Evolutionary conservation across 2,888 invertebrate genomes (phyloP).

Genomic region (Xestia xanthographa): DNA sequence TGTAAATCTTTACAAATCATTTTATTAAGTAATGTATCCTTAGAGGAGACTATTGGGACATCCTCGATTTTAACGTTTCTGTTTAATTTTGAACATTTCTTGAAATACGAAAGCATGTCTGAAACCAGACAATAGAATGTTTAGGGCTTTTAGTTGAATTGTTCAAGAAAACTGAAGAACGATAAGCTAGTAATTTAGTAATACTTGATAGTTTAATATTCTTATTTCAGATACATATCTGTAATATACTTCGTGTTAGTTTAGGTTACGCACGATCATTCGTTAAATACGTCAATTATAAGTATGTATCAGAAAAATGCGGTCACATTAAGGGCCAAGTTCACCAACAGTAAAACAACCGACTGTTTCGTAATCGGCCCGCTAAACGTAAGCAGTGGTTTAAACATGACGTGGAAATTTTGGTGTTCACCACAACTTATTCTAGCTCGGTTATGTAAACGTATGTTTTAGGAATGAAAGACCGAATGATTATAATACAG

Average conservation of each 20-base stretch:
- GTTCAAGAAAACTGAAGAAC: not conserved
- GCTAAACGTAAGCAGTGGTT: too few species aligned
- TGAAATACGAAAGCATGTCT: constrained; percentile 3
- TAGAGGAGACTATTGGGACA: not conserved
- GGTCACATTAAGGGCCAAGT: too few species aligned
- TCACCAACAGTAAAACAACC: too few species aligned
- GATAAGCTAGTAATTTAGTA: not conserved
- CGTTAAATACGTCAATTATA: not conserved
- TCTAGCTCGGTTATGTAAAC: too few species aligned
- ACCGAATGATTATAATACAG: too few species aligned
- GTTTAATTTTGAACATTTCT: not conserved
- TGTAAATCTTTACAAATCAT: not conserved
- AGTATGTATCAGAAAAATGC: too few species aligned
- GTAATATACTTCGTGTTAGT: not conserved
- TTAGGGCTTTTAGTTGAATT: not conserved
- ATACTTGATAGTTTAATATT: not conserved
- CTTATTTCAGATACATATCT: not conserved
- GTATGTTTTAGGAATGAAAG: too few species aligned
- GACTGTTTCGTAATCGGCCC: too few species aligned
- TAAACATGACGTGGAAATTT: too few species aligned
- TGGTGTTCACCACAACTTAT: too few species aligned
- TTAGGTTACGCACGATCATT: not conserved
- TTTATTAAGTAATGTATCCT: not conserved
- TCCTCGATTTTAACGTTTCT: not conserved
- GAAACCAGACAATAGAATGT: not conserved